Evolutionary conservation across 2,888 invertebrate genomes (phyloP).

Genomic region (Strigamia transsilvanica): DNA sequence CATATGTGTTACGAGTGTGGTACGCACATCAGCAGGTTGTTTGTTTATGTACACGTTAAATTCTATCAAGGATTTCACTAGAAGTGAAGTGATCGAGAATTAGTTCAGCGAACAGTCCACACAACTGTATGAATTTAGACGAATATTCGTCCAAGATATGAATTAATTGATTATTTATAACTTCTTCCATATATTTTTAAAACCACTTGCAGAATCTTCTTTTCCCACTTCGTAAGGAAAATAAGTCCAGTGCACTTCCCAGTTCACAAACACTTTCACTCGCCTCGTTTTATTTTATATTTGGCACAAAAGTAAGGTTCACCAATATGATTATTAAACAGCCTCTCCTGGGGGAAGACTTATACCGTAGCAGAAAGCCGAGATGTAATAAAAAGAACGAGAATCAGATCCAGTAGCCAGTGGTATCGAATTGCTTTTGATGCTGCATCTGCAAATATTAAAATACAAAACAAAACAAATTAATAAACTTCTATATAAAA

Average conservation of each 20-base stretch:
- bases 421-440: not conserved
- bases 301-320: slow-evolving; percentile 40
- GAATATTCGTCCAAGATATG: no score
- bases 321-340: not conserved
- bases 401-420: slow-evolving; percentile 24
- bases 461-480: not conserved
- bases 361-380: slow-evolving; percentile 19
- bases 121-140: not conserved
- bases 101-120: slow-evolving; percentile 39
- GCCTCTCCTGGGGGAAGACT: not conserved
- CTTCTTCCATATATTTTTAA: not conserved
- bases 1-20: slow-evolving; percentile 11
- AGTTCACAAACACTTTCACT: slow-evolving; percentile 32
- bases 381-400: not conserved
- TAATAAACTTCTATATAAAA: not conserved
- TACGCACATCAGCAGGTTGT: slow-evolving; percentile 12
- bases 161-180: not conserved
- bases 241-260: slow-evolving; percentile 18
- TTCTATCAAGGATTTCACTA: slow-evolving; percentile 24
- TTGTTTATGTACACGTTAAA: slow-evolving; percentile 31
- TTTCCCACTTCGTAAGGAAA: not conserved
- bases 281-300: not conserved
- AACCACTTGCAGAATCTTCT: slow-evolving; percentile 3
- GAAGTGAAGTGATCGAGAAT: slow-evolving; percentile 7
- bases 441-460: not conserved